A percentile compares a stretch with the other conserved stretches of the same genome.
These are phyloP conservation scores for Muscidifurax raptorellus DNA, from an alignment of 1,140 invertebrate genomes.

Conservation along the genomic window DNA sequence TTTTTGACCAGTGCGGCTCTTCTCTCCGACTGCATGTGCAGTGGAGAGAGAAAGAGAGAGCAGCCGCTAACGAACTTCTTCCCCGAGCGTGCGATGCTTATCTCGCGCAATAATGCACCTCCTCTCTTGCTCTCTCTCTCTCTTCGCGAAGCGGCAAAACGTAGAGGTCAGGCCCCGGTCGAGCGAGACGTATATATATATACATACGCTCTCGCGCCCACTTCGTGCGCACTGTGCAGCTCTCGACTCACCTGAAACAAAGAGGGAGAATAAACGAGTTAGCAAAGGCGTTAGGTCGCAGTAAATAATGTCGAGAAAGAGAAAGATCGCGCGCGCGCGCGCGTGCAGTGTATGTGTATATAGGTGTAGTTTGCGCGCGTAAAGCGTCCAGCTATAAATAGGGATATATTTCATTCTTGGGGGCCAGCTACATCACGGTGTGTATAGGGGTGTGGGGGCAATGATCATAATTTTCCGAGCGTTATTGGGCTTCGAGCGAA, in stretches of 20 bases:
- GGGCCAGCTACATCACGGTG: background rate
- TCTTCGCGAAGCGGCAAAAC: background rate
- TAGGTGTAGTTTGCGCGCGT: background rate
- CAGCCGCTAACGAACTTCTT: constrained; percentile 14
- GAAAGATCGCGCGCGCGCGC: background rate
- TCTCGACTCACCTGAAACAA: constrained; percentile 68
- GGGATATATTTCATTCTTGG: constrained; percentile 6
- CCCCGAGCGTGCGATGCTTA: background rate
- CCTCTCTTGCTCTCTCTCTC: background rate
- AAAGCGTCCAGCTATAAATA: background rate
- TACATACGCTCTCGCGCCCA: constrained; percentile 3
- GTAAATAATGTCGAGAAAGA: background rate
- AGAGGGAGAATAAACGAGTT: constrained; percentile 46
- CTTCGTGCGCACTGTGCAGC: background rate
- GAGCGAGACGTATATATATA: background rate
- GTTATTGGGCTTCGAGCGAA: background rate
- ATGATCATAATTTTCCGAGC: background rate
- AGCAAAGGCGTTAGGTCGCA: background rate
- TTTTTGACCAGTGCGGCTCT: background rate
- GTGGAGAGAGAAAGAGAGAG: background rate
- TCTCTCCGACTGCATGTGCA: background rate
- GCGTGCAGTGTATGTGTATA: background rate
- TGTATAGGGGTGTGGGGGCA: background rate
- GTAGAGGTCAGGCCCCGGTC: background rate
- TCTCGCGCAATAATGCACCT: background rate